phyloP scores from a whole-genome alignment of 2,888 invertebrate species.

The Callyntrura sp. region DNA sequence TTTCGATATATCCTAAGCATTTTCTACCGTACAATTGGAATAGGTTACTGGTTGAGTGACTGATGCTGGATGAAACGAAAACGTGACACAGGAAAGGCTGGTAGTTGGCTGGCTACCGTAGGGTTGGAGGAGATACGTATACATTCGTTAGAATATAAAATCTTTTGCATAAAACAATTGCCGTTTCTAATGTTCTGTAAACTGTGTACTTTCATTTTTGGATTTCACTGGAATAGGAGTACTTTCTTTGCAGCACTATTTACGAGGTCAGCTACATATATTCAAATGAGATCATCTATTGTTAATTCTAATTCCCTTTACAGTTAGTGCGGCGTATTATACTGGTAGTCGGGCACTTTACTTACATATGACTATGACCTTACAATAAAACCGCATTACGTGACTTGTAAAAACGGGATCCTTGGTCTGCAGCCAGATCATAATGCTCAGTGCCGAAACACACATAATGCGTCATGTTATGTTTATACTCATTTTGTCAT shows the following conservation, averaged over 20 bases:
- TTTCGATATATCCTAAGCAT: too few species aligned
- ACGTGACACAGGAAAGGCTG: too few species aligned
- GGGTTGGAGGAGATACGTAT: too few species aligned
- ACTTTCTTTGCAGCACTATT: neutral
- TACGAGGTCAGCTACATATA: conserved; percentile 22
- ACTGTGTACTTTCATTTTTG: neutral
- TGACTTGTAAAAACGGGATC: conserved; percentile 66
- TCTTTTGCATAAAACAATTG: too few species aligned
- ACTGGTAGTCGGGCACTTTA: conserved; percentile 40
- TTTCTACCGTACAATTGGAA: too few species aligned
- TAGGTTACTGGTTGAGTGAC: too few species aligned
- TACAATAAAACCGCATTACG: conserved; percentile 70
- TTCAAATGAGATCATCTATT: conserved; percentile 23
- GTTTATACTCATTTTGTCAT: too few species aligned
- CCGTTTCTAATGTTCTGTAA: too few species aligned
- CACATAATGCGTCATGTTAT: neutral
- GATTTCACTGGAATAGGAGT: neutral
- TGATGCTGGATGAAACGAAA: too few species aligned
- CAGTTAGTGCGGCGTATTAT: conserved; percentile 7
- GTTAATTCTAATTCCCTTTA: conserved; percentile 43
- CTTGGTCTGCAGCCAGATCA: conserved; percentile 71
- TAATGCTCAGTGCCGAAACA: conserved; percentile 5
- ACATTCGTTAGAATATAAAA: too few species aligned
- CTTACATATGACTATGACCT: conserved; percentile 17
- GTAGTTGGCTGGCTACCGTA: too few species aligned